A percentile compares a stretch with the other conserved stretches of the same genome.
Conservation (phyloP, 2,888 invertebrate genomes). For the Limenitis camilla region DNA sequence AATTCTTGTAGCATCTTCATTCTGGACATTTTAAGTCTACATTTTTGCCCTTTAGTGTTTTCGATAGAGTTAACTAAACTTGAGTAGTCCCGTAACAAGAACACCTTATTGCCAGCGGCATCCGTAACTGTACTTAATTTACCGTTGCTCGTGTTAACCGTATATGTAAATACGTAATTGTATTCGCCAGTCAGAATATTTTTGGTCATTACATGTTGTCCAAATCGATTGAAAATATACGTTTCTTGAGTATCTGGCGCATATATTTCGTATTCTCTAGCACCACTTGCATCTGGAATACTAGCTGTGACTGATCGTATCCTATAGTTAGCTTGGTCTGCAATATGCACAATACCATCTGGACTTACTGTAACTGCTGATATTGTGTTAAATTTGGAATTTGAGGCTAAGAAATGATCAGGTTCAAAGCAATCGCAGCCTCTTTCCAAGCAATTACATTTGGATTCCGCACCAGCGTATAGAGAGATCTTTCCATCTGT, state of each 20-base stretch:
- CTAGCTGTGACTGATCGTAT: slow-evolving; percentile 92
- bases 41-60: slow-evolving; percentile 94
- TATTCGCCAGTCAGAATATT: slow-evolving; percentile 96
- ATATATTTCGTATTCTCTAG: slow-evolving; percentile 93
- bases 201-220: slow-evolving; percentile 94
- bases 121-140: slow-evolving; percentile 95
- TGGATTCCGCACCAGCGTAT: slow-evolving; percentile 96
- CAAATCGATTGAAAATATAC: slow-evolving; percentile 94
- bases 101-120: slow-evolving; percentile 92
- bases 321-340: slow-evolving; percentile 94
- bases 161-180: slow-evolving; percentile 95
- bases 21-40: slow-evolving; percentile 91
- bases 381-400: slow-evolving; percentile 95
- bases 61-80: slow-evolving; percentile 95
- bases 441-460: slow-evolving; percentile 93
- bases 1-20: slow-evolving; percentile 93
- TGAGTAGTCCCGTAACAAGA: slow-evolving; percentile 86
- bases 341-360: slow-evolving; percentile 94
- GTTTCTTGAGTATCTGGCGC: slow-evolving; percentile 97
- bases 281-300: slow-evolving; percentile 88
- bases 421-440: slow-evolving; percentile 95
- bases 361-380: slow-evolving; percentile 94
- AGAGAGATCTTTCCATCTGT: slow-evolving; percentile 94
- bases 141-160: slow-evolving; percentile 96
- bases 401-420: slow-evolving; percentile 92